Conservation (phyloP, 2,797 vertebrate species). For the Alcedo quadribrachys region DNA sequence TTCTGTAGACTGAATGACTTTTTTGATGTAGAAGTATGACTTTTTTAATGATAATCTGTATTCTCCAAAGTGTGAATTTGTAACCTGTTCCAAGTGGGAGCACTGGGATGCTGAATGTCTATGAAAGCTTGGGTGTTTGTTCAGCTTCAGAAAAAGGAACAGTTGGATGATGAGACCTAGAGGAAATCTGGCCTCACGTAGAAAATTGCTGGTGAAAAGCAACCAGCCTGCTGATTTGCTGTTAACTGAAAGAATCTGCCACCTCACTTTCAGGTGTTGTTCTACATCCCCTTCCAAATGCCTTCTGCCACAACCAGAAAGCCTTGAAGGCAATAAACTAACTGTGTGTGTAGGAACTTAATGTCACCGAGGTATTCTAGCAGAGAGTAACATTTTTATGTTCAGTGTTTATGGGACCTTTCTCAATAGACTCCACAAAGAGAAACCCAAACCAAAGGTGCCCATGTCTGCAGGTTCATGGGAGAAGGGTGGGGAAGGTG, state of each 20-base stretch:
- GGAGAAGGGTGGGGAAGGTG: background rate
- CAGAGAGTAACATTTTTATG: background rate
- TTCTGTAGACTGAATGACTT: background rate
- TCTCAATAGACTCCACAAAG: background rate
- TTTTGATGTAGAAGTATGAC: background rate
- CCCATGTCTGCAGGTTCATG: background rate
- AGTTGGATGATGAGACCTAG: slow-evolving; percentile 40
- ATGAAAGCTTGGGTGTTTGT: background rate
- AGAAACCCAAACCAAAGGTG: background rate
- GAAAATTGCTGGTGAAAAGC: background rate
- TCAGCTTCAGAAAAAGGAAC: background rate
- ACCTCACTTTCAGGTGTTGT: slow-evolving; percentile 9
- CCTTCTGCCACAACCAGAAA: background rate
- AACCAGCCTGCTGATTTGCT: slow-evolving; percentile 9
- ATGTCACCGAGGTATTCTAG: background rate
- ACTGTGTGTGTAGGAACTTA: background rate
- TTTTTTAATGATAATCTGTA: background rate
- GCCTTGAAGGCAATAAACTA: background rate
- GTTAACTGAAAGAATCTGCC: slow-evolving; percentile 21
- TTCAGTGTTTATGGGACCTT: background rate
- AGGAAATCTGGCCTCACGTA: slow-evolving; percentile 15
- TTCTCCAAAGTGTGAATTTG: background rate
- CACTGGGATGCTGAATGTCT: background rate
- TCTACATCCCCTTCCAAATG: slow-evolving; percentile 39
- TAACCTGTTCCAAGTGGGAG: background rate